Conservation (phyloP, 2,797 vertebrate genomes). For the Cynopterus sphinx region DNA sequence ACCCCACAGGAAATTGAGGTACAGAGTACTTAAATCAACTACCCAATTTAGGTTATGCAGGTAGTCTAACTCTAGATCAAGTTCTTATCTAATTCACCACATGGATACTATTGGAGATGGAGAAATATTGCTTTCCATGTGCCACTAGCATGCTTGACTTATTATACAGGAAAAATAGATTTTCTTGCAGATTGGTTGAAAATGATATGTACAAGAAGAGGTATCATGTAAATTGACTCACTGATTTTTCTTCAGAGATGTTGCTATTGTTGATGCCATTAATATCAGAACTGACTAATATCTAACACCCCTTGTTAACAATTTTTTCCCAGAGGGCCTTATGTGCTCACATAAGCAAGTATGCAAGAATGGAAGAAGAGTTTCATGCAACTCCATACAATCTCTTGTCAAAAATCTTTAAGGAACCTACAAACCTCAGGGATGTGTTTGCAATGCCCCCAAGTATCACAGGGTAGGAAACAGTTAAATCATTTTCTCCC, state of each 20-base stretch:
- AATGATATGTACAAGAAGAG: neutral
- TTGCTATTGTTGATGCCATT: neutral
- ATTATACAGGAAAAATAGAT: slow-evolving; percentile 11
- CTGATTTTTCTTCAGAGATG: neutral
- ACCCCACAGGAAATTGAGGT: neutral
- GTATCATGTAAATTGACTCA: neutral
- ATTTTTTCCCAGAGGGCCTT: neutral
- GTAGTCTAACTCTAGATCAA: neutral
- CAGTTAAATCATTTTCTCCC: slow-evolving; percentile 20
- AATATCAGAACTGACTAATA: neutral
- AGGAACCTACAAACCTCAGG: neutral
- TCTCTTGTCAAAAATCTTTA: neutral
- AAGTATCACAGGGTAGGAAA: neutral
- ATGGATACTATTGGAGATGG: neutral
- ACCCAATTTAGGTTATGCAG: neutral
- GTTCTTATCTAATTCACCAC: neutral
- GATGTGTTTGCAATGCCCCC: neutral
- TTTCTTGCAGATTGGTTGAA: slow-evolving; percentile 1
- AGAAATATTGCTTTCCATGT: neutral
- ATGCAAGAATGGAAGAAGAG: neutral
- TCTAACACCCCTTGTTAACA: neutral
- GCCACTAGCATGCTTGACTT: neutral
- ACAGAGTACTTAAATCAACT: neutral
- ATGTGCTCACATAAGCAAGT: neutral
- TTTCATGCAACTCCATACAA: neutral